Evolutionary conservation across 35 echinoderm and acorn worm species (phyloP), one percentile per base, ranked within the genome.

Genomic region (Anneissia japonica): DNA sequence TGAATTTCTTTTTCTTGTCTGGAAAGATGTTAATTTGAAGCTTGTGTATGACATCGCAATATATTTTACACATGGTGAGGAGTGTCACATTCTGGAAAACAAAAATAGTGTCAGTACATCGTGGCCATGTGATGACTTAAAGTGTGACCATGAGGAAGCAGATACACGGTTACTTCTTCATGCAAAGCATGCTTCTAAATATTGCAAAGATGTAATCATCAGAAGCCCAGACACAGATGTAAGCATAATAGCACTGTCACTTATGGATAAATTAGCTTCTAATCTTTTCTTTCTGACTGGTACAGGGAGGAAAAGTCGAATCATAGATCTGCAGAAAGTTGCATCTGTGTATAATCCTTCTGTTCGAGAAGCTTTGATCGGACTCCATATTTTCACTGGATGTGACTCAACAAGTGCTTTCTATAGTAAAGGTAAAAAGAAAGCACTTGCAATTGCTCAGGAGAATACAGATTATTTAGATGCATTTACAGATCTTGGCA

Each of bases 191-290:
- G 14, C 29, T 43, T 32, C 72, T 29, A 1, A 12, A 30, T 3
- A 37, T 0, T 36, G 10, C 19, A 23, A 34, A 26, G 40, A 6
- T 13, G 32, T 91, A 45, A 81, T 91, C 4, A 81, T 90, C 5
- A 31, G 84, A 38, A 86, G 87, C 30, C 92, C 87, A n/a, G 88
- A 93, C 51, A 94, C 92, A 76, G 92, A 81, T 38, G 79, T 81
- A 2, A 7, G n/a, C 32, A 34, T 81, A 9, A 81, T 81, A 7
- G 36, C 21, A 26, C n/a, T 81, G 79, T 32, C 28, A 4, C 11
- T 32, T 7, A 2, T 36, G 35, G 28, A 34, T 34, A 11, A 81
- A 26, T 5, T 81, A 32, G 11, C 3, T 81, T 3, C 79, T 34
- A 7, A 9, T 81, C 5, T 81, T 39, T 39, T 13, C n/a, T 81